These are phyloP conservation scores for Hydractinia symbiolongicarpus DNA, from an alignment of 30 jellyfish, hydroid and myxozoan species.

Conservation along the genomic window DNA sequence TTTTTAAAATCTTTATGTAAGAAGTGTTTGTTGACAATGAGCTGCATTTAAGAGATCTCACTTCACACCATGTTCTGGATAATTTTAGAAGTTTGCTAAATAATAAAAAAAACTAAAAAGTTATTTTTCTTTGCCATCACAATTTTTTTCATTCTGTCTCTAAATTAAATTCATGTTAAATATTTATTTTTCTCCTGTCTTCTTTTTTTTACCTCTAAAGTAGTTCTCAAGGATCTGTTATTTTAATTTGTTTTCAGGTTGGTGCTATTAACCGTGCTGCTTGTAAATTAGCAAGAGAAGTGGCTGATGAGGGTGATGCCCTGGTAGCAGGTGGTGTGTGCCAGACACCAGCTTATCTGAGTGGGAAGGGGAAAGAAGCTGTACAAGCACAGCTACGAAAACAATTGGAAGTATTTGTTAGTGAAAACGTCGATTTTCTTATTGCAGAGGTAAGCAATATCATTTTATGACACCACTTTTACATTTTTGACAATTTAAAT, in stretches of 20 bases:
- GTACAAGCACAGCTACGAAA: constrained; percentile 73
- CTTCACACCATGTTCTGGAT: background rate
- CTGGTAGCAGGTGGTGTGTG: constrained; percentile 85
- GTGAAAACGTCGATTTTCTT: constrained; percentile 54
- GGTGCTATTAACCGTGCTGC: constrained; percentile 80
- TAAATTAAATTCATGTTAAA: too few species aligned
- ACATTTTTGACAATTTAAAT: too few species aligned
- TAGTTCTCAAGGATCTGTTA: too few species aligned
- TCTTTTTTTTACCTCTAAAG: too few species aligned
- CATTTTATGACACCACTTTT: too few species aligned
- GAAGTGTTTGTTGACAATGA: background rate
- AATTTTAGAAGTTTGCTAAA: too few species aligned
- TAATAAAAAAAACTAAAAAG: too few species aligned
- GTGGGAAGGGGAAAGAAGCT: constrained; percentile 71
- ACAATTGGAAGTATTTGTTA: constrained; percentile 75
- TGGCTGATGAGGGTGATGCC: constrained; percentile 93
- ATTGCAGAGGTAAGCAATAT: constrained; percentile 57
- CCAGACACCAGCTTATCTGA: constrained; percentile 76
- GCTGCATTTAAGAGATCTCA: background rate
- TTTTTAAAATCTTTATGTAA: background rate
- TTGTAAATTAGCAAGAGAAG: constrained; percentile 73
- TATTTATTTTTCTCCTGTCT: too few species aligned
- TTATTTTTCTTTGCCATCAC: too few species aligned
- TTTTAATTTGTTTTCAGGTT: constrained; percentile 27
- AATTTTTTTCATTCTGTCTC: too few species aligned